Conservation (phyloP, 2,797 vertebrate genomes). For the Synanceia verrucosa region DNA sequence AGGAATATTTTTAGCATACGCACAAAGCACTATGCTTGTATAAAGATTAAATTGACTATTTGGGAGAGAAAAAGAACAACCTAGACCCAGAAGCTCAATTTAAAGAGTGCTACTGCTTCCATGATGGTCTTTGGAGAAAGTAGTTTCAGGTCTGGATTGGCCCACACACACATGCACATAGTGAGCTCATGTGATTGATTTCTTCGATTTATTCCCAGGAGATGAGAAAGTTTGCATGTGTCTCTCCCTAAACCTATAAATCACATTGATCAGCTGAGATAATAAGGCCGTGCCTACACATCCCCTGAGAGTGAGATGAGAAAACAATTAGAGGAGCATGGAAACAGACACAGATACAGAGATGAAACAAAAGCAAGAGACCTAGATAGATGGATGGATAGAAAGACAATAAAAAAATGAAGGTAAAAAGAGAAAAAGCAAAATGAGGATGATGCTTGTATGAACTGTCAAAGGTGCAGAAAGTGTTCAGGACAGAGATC, state of each 20-base stretch:
- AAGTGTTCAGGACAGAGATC: neutral
- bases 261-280: slow-evolving; percentile 67
- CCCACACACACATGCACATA: slow-evolving; percentile 22
- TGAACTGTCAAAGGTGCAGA: slow-evolving; percentile 26
- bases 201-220: slow-evolving; percentile 61
- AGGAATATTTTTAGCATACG: slow-evolving; percentile 9
- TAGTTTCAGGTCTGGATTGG: slow-evolving; percentile 45
- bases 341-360: slow-evolving; percentile 20
- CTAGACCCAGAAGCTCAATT: slow-evolving; percentile 1
- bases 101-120: slow-evolving; percentile 22
- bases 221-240: slow-evolving; percentile 72
- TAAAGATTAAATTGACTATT: slow-evolving; percentile 15
- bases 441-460: slow-evolving; percentile 10
- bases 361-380: slow-evolving; percentile 29
- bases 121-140: slow-evolving; percentile 37
- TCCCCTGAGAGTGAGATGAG: slow-evolving; percentile 57
- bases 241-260: slow-evolving; percentile 71
- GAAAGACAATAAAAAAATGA: slow-evolving; percentile 4
- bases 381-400: slow-evolving; percentile 26
- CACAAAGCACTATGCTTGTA: neutral
- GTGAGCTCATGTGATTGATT: slow-evolving; percentile 59
- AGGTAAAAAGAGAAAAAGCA: neutral
- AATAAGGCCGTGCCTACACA: slow-evolving; percentile 63
- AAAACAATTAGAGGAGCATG: slow-evolving; percentile 65
- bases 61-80: slow-evolving; percentile 3